phyloP scores from a whole-genome alignment of 2,888 invertebrate species.

The Hydropsyche betteni region DNA sequence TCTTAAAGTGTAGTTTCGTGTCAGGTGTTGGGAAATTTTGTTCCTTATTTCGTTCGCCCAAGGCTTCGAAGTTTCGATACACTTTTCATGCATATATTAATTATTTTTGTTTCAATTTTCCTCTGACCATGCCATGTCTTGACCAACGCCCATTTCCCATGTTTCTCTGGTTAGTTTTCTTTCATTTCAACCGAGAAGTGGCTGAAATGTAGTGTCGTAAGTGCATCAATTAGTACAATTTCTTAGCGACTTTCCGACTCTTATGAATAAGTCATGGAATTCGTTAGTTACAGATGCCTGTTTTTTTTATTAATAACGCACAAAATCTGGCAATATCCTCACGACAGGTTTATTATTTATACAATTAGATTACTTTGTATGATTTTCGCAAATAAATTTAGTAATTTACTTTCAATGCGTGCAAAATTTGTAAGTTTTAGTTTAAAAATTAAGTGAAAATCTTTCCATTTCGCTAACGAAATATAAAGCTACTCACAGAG shows the following conservation, averaged over 20 bases:
- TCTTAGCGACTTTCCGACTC: constrained; percentile 14
- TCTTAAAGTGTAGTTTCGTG: no score
- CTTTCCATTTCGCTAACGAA: no score
- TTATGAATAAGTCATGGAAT: constrained; percentile 12
- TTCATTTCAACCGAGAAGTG: neutral
- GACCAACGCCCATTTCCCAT: constrained; percentile 20
- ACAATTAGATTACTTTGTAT: no score
- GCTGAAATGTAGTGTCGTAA: constrained; percentile 19
- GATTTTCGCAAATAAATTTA: no score
- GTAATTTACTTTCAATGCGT: no score
- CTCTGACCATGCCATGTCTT: neutral
- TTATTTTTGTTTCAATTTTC: neutral
- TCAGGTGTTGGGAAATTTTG: constrained; percentile 1
- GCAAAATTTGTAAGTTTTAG: no score
- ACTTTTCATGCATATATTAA: neutral
- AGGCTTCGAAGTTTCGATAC: neutral
- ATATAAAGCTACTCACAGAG: no score
- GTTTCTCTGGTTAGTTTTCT: constrained; percentile 13
- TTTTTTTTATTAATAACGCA: no score
- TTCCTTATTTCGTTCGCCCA: constrained; percentile 9
- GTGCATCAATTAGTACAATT: constrained; percentile 29
- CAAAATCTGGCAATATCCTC: neutral
- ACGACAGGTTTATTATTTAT: constrained; percentile 13
- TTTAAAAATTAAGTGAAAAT: no score
- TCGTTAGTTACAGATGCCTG: constrained; percentile 8